Evolutionary conservation across 2,113 vertebrate genomes (phyloP).

Genomic region (Lophotis ruficrista): DNA sequence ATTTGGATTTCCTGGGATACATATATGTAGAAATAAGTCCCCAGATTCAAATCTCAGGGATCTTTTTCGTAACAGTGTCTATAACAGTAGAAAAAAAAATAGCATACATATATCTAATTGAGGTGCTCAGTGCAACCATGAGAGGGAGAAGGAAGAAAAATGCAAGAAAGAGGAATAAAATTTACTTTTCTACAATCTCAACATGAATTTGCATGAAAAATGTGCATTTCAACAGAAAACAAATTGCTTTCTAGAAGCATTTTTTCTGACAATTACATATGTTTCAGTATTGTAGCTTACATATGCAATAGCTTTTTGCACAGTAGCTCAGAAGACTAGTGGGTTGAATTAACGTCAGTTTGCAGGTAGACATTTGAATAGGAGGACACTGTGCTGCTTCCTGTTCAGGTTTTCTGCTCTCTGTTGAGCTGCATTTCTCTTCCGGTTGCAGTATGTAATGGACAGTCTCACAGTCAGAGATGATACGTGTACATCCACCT

Average conservation of each 20-base stretch:
- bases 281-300: background rate
- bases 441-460: background rate
- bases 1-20: background rate
- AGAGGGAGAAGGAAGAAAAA: background rate
- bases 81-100: background rate
- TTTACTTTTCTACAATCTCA: background rate
- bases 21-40: background rate
- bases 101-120: background rate
- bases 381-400: background rate
- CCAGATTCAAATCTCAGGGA: background rate
- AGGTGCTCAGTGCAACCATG: background rate
- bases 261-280: background rate
- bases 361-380: background rate
- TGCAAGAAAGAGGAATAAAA: background rate
- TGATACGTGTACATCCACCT: rapidly evolving
- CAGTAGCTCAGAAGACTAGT: background rate
- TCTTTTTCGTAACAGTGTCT: background rate
- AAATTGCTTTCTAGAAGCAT: background rate
- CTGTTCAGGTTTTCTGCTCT: background rate
- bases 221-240: background rate
- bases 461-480: background rate
- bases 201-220: background rate
- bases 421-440: background rate
- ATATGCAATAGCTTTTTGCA: background rate
- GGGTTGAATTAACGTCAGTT: background rate